A percentile compares a stretch with the other conserved stretches of the same genome.
Conservation (phyloP, 1,140 invertebrate species). For the Hylaeus volcanicus region DNA sequence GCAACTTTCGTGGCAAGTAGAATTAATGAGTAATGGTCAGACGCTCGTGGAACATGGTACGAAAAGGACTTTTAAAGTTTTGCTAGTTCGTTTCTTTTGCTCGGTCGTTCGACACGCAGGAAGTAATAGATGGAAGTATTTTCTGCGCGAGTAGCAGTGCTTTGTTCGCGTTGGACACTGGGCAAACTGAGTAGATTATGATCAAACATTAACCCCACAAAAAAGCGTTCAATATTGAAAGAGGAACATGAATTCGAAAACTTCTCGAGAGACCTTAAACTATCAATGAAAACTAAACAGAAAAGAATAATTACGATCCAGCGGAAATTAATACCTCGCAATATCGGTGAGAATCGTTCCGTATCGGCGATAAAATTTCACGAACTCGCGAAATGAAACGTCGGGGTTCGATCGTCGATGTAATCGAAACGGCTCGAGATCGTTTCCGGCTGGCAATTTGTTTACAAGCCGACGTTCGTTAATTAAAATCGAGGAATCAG, state of each 20-base stretch:
- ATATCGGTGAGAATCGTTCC: not conserved
- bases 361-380: not conserved
- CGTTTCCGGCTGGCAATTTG: not conserved
- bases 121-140: no score
- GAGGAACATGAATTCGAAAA: not conserved
- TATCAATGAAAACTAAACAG: not conserved
- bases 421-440: not conserved
- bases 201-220: no score
- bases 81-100: no score
- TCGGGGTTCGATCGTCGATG: not conserved
- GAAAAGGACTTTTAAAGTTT: no score
- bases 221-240: not conserved
- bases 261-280: not conserved
- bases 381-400: slow-evolving; percentile 5
- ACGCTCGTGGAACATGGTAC: no score
- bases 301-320: not conserved
- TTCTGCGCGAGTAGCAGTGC: no score
- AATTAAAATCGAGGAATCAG: slow-evolving; percentile 17
- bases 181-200: no score
- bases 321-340: no score
- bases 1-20: no score
- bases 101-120: no score
- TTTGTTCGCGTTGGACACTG: not conserved
- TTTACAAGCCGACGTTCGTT: not conserved
- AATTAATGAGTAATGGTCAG: no score